Evolutionary conservation across 2,888 invertebrate genomes (phyloP), one percentile per base, ranked within the genome.

Genomic region (Tinea semifulvella): DNA sequence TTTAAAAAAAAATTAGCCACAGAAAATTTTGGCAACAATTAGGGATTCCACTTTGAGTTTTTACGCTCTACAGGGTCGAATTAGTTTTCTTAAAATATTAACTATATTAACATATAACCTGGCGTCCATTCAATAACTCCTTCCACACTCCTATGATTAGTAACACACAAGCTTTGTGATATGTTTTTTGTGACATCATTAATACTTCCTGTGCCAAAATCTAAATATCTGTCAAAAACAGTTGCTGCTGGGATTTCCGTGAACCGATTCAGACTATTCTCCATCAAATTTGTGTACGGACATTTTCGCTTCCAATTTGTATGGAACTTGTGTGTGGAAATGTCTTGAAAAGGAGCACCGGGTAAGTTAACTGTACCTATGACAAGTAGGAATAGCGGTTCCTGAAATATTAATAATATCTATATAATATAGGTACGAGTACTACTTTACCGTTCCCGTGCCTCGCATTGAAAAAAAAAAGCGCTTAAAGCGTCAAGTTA

Each of bases 91-190:
- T n/a, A n/a, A 45, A 18, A 14, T 31, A 42, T n/a, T 44, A 27
- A 44, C 35, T 19, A 14, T 19, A 27, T 43, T 25, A 16, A 2
- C 27, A 27, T 20, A 25, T 16, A 20, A 77, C 81, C 81, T 68
- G 73, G 61, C 48, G 73, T 53, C 81, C 81, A 81, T 44, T 71
- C 69, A 42, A 80, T 68, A 45, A 62, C 70, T 0, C 74, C 76
- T 13, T 77, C 76, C 17, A 63, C 60, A n/a, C 57, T 56, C 39
- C 65, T 64, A 50, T 81, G 80, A 54, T 81, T 81, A 1, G 77
- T 79, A 0, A 81, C 70, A 46, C 74, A 71, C 38, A 81, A 49
- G 8, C 71, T 75, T 50, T 80, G 75, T 1, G 80, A 75, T 53
- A 79, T 73, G 51, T 80, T 81, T 48, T 59, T 56, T 1, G 74